A percentile compares a stretch with the other conserved stretches of the same genome.
Evolutionary conservation across 1,140 invertebrate genomes (phyloP).

Genomic region (Glomeris maerens): DNA sequence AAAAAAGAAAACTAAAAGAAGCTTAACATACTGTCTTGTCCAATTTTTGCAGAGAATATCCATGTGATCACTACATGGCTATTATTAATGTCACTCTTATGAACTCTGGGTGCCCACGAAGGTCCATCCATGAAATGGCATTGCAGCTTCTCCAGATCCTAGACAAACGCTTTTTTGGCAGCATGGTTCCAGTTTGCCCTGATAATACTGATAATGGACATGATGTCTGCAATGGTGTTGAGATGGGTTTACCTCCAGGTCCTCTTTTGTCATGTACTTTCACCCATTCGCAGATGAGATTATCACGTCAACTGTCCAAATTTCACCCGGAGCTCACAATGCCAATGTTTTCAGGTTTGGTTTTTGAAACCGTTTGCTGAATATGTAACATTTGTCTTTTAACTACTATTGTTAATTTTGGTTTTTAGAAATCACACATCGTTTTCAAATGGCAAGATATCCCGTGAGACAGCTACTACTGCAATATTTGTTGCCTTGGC

Average conservation of each 20-base stretch:
- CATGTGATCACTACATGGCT: slow-evolving; percentile 94
- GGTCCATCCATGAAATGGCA: slow-evolving; percentile 80
- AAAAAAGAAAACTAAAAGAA: no score
- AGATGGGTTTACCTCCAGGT: background rate
- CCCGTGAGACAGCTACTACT: slow-evolving; percentile 76
- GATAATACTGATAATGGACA: slow-evolving; percentile 11
- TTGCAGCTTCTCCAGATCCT: slow-evolving; percentile 84
- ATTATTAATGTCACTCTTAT: slow-evolving; percentile 94
- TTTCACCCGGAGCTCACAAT: slow-evolving; percentile 93
- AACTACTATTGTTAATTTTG: slow-evolving; percentile 6
- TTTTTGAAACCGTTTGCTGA: slow-evolving; percentile 3
- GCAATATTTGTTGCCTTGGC: slow-evolving; percentile 88
- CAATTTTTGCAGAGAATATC: slow-evolving; percentile 71
- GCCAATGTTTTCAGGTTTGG: slow-evolving; percentile 93
- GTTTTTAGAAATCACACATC: slow-evolving; percentile 76
- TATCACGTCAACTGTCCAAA: slow-evolving; percentile 80
- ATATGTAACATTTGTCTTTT: slow-evolving; percentile 9
- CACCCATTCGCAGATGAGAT: slow-evolving; percentile 76
- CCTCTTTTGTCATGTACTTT: no score
- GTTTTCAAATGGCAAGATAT: slow-evolving; percentile 86
- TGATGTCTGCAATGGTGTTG: background rate
- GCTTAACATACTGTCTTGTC: no score
- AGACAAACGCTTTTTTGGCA: slow-evolving; percentile 87
- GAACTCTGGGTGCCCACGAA: slow-evolving; percentile 84
- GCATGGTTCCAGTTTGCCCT: slow-evolving; percentile 46